Conservation (phyloP, 2,797 vertebrate genomes). For the Gymnothorax javanicus region DNA sequence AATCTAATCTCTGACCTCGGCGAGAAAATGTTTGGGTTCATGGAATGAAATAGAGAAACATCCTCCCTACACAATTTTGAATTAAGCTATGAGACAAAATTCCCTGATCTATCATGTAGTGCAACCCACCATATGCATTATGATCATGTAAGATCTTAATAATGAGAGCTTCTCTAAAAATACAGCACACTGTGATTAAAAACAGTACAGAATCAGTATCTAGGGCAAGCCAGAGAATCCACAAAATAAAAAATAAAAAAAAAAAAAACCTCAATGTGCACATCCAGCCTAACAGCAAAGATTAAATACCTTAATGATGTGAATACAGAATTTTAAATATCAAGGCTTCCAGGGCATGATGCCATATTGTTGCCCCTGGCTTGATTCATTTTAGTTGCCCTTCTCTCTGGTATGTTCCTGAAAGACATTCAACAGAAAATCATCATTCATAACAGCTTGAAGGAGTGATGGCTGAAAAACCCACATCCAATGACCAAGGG, state of each 20-base stretch:
- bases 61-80: not conserved
- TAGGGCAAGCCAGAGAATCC: not conserved
- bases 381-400: slow-evolving; percentile 4
- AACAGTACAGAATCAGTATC: not conserved
- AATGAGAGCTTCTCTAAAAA: not conserved
- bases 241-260: not conserved
- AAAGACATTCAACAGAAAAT: slow-evolving; percentile 8
- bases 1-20: not conserved
- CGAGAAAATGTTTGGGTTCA: not conserved
- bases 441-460: not conserved
- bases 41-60: not conserved
- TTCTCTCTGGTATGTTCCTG: not conserved
- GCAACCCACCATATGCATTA: not conserved
- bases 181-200: not conserved
- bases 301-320: not conserved
- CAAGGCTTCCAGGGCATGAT: not conserved
- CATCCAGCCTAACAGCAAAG: not conserved
- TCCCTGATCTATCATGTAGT: not conserved
- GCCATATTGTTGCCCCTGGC: slow-evolving; percentile 13
- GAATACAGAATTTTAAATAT: not conserved
- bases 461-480: not conserved
- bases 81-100: not conserved
- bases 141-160: not conserved
- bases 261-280: not conserved
- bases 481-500: not conserved